Percentiles rank a stretch among this genome's conserved stretches.
Evolutionary conservation across 2,113 vertebrate genomes (phyloP).

Genomic region (Heteronetta atricapilla): DNA sequence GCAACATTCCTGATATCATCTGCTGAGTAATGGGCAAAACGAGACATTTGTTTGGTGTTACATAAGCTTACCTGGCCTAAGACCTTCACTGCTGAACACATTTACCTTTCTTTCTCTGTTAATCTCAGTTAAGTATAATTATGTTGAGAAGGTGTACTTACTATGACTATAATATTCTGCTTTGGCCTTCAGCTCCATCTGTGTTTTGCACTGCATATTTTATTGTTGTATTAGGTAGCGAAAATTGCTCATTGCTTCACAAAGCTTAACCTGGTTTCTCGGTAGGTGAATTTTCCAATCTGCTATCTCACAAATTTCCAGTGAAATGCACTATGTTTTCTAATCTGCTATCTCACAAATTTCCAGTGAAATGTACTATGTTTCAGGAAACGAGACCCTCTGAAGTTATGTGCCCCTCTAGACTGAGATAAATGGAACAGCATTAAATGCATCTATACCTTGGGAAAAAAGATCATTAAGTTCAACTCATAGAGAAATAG

Average conservation of each 20-base stretch:
- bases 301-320: neutral
- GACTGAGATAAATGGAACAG: conserved; percentile 55
- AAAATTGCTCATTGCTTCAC: neutral
- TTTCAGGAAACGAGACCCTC: neutral
- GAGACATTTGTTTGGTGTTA: neutral
- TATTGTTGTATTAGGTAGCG: neutral
- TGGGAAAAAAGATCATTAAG: conserved; percentile 56
- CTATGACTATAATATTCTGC: neutral
- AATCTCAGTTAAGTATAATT: neutral
- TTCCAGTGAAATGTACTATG: neutral
- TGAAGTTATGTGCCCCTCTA: conserved; percentile 50
- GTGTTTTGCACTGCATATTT: neutral
- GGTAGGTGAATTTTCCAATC: neutral
- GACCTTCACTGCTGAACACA: neutral
- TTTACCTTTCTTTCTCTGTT: neutral
- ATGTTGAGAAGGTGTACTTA: neutral
- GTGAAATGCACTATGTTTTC: neutral
- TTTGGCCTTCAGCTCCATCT: neutral
- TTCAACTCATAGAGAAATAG: conserved; percentile 45
- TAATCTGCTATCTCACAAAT: neutral
- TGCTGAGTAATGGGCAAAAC: neutral
- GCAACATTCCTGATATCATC: neutral
- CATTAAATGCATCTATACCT: conserved; percentile 38
- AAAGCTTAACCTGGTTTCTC: neutral
- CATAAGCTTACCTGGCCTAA: neutral